Percentiles rank a stretch among this genome's conserved stretches.
Conservation (phyloP, 2,888 invertebrate species). For the Stenodema calcarata region DNA sequence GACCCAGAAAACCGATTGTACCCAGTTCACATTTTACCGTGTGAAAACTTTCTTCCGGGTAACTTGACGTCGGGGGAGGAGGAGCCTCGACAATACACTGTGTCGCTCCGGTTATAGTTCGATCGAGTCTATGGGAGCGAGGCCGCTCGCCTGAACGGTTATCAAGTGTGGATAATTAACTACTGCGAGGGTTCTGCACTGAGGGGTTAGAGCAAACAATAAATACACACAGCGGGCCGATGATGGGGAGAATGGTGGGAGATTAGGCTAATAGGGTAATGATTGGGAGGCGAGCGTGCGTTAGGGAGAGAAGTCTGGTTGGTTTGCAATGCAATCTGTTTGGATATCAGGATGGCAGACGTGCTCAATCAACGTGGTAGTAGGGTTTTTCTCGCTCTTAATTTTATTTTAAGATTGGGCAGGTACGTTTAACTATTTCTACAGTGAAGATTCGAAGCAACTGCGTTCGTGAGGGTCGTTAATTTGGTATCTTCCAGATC, state of each 20-base stretch:
- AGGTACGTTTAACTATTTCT: too few species aligned
- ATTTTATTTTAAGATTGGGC: not conserved
- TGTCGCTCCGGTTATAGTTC: not conserved
- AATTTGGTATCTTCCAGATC: too few species aligned
- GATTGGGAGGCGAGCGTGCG: constrained; percentile 5
- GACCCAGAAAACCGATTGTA: too few species aligned
- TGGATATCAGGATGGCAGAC: not conserved
- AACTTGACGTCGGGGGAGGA: not conserved
- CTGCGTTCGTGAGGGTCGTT: too few species aligned
- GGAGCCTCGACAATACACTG: not conserved
- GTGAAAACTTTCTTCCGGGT: not conserved
- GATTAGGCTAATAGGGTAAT: constrained; percentile 32
- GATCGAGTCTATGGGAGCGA: not conserved
- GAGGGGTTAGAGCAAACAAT: constrained; percentile 16
- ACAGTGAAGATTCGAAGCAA: too few species aligned
- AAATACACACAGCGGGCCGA: not conserved
- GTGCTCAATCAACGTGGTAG: not conserved
- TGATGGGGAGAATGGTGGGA: not conserved
- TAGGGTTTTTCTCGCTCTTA: not conserved
- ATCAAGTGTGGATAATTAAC: constrained; percentile 36
- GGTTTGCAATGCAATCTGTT: not conserved
- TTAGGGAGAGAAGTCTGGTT: not conserved
- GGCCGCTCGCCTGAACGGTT: not conserved
- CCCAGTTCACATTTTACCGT: not conserved
- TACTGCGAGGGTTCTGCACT: not conserved